These are phyloP conservation scores for Agrochola macilenta DNA, from an alignment of 2,888 invertebrate genomes.

Conservation along the genomic window DNA sequence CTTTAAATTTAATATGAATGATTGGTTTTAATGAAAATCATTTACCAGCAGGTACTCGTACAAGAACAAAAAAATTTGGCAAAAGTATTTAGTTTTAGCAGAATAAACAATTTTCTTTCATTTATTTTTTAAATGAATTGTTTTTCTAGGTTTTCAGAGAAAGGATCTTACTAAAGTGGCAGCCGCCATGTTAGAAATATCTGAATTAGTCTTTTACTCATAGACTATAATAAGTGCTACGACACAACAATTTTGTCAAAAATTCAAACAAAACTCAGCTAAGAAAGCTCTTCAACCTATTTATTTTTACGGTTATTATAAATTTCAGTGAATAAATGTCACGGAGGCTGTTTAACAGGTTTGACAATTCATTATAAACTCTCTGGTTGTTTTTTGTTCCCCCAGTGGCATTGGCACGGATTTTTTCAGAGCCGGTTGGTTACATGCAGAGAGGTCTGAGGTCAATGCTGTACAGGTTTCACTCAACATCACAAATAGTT, in stretches of 20 bases:
- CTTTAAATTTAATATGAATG: no score
- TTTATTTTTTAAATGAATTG: not conserved
- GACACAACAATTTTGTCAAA: not conserved
- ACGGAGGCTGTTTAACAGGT: conserved; percentile 40
- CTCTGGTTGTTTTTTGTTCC: conserved; percentile 54
- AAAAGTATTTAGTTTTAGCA: no score
- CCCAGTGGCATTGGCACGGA: conserved; percentile 77
- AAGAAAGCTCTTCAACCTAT: not conserved
- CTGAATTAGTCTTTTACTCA: not conserved
- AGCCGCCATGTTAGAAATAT: no score
- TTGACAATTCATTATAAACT: conserved; percentile 42
- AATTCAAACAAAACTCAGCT: not conserved
- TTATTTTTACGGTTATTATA: conserved; percentile 11
- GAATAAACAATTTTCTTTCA: no score
- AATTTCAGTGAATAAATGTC: conserved; percentile 16
- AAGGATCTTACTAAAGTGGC: no score
- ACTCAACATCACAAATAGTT: conserved; percentile 33
- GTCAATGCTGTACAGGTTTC: conserved; percentile 76
- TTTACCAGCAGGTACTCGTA: no score
- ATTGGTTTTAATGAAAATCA: no score
- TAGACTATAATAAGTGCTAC: not conserved
- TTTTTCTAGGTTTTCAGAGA: no score
- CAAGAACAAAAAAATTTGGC: no score
- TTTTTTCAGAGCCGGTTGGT: conserved; percentile 73
- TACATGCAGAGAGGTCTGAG: conserved; percentile 70